phyloP scores from a whole-genome alignment of 2,797 vertebrate genomes.

The Xenops minutus region DNA sequence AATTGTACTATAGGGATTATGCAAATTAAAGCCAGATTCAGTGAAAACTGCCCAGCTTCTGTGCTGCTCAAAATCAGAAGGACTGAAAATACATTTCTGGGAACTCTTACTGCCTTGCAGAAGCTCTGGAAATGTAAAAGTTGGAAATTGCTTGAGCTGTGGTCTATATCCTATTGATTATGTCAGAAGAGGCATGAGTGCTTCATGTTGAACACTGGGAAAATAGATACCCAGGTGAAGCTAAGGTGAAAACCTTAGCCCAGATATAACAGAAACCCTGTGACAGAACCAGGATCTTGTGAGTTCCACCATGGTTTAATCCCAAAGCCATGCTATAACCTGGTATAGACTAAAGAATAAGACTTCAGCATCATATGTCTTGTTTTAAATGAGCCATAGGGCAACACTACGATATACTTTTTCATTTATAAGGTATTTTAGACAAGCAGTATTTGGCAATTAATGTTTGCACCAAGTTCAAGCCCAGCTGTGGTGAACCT shows the following conservation, averaged over 20 bases:
- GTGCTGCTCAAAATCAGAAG: neutral
- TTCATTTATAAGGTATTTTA: neutral
- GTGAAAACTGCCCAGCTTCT: constrained; percentile 5
- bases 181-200: neutral
- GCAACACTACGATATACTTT: neutral
- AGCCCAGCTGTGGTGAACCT: neutral
- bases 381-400: neutral
- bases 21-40: constrained; percentile 23
- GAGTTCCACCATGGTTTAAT: neutral
- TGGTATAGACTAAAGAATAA: neutral
- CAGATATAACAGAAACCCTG: neutral
- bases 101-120: neutral
- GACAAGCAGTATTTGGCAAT: neutral
- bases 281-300: neutral
- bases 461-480: neutral
- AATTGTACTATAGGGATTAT: constrained; percentile 6
- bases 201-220: neutral
- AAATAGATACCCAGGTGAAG: neutral
- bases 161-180: neutral
- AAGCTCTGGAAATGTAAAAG: neutral
- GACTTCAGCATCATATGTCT: neutral
- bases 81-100: neutral
- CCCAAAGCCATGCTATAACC: neutral
- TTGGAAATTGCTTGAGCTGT: neutral
- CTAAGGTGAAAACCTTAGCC: neutral